phyloP scores from a whole-genome alignment of 2,888 invertebrate species.

The Philopedon plagiatum region DNA sequence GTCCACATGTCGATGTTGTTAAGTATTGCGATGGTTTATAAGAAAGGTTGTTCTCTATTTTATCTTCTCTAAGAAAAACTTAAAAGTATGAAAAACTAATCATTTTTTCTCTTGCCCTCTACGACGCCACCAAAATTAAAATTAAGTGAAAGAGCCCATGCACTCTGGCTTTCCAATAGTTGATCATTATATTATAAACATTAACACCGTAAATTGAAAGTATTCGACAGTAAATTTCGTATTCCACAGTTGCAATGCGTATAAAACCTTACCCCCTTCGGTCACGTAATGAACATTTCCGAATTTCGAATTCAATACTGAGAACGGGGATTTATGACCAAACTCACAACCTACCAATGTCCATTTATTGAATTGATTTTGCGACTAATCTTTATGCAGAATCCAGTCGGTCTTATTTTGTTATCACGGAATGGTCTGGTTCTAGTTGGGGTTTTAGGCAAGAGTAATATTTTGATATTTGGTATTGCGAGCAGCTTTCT shows the following conservation, averaged over 20 bases:
- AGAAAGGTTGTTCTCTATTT: too few species aligned
- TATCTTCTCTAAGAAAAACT: too few species aligned
- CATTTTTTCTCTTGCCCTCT: too few species aligned
- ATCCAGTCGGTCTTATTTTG: conserved; percentile 23
- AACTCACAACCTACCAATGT: conserved; percentile 34
- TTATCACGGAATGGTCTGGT: conserved; percentile 5
- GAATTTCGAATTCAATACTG: conserved; percentile 65
- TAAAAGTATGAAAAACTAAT: too few species aligned
- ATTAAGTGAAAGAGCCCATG: too few species aligned
- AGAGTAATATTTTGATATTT: conserved; percentile 15
- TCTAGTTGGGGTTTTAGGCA: background rate
- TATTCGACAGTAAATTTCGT: conserved; percentile 51
- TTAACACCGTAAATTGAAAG: conserved; percentile 3
- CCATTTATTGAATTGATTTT: conserved; percentile 44
- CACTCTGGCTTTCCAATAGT: too few species aligned
- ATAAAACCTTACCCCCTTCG: conserved; percentile 61
- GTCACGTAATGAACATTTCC: conserved; percentile 67
- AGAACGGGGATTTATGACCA: conserved; percentile 58
- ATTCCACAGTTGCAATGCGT: conserved; percentile 54
- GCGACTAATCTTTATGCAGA: conserved; percentile 41
- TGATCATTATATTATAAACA: background rate
- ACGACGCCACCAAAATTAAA: too few species aligned
- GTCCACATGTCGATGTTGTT: too few species aligned
- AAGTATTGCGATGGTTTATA: too few species aligned
- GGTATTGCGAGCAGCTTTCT: too few species aligned